phyloP scores from a whole-genome alignment of 2,113 vertebrate genomes.

The Proteles cristata region DNA sequence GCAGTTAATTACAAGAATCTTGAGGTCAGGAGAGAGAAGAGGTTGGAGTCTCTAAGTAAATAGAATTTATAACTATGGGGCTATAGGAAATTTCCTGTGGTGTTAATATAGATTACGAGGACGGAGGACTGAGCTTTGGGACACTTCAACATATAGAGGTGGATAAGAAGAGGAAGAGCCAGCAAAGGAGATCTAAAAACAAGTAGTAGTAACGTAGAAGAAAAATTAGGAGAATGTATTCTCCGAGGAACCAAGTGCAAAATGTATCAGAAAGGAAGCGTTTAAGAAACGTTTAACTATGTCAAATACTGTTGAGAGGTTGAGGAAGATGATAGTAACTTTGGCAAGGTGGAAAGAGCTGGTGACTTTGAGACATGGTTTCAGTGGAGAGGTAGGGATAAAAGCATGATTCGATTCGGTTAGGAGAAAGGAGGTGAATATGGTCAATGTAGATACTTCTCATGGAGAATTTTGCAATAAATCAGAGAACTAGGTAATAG shows the following conservation, averaged over 20 bases:
- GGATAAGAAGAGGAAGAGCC: background rate
- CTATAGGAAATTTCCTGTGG: background rate
- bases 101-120: background rate
- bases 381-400: background rate
- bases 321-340: background rate
- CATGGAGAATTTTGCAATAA: slow-evolving; percentile 2
- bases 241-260: slow-evolving; percentile 17
- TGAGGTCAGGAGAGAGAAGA: background rate
- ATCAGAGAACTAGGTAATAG: background rate
- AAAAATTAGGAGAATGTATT: background rate
- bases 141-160: background rate
- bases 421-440: background rate
- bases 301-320: background rate
- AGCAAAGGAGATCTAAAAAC: background rate
- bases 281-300: background rate
- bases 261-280: background rate
- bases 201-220: background rate
- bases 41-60: background rate
- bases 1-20: slow-evolving; percentile 9
- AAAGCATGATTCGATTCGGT: background rate
- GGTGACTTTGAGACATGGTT: slow-evolving; percentile 12
- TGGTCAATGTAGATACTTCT: background rate
- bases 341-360: slow-evolving; percentile 34
- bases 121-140: background rate
- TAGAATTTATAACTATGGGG: background rate